Percentiles rank a stretch among this genome's conserved stretches.
Evolutionary conservation across 2,888 invertebrate genomes (phyloP).

Genomic region (Deilephila porcellus): DNA sequence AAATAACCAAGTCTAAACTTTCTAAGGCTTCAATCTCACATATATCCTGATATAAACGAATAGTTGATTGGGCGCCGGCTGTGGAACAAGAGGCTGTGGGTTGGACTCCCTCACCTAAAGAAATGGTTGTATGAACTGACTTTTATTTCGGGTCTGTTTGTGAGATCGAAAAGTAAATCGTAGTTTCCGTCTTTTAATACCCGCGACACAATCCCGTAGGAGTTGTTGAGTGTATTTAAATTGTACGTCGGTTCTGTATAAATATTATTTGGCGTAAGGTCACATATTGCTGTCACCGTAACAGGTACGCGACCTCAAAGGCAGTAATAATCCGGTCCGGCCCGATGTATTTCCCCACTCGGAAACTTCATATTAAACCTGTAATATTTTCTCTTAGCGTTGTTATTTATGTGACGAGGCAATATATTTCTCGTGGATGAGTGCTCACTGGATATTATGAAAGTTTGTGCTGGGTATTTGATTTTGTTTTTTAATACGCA

Average conservation of each 20-base stretch:
- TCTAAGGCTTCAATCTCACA: too few relatives aligned
- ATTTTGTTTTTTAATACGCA: neutral
- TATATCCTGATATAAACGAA: too few relatives aligned
- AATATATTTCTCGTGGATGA: constrained; percentile 8
- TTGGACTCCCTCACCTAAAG: too few relatives aligned
- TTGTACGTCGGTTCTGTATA: neutral
- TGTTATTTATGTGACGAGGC: neutral
- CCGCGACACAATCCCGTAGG: too few relatives aligned
- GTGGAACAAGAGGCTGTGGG: too few relatives aligned
- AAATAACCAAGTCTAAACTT: too few relatives aligned
- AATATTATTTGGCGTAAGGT: neutral
- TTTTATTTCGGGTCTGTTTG: too few relatives aligned
- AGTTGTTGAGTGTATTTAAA: too few relatives aligned
- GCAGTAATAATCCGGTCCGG: constrained; percentile 21
- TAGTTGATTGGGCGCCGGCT: too few relatives aligned
- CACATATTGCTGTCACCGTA: constrained; percentile 8
- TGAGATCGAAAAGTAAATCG: too few relatives aligned
- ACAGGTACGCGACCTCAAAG: constrained; percentile 5
- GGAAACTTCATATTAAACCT: constrained; percentile 13
- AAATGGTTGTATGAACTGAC: too few relatives aligned
- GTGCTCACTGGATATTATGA: neutral
- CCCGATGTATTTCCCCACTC: constrained; percentile 13
- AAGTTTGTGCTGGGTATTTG: constrained; percentile 6
- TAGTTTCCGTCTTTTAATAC: too few relatives aligned
- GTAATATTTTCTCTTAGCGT: constrained; percentile 10